Percentiles rank a stretch among this genome's conserved stretches.
Conservation (phyloP, 2,888 invertebrate species). For the Troglohyphantes excavatus region DNA sequence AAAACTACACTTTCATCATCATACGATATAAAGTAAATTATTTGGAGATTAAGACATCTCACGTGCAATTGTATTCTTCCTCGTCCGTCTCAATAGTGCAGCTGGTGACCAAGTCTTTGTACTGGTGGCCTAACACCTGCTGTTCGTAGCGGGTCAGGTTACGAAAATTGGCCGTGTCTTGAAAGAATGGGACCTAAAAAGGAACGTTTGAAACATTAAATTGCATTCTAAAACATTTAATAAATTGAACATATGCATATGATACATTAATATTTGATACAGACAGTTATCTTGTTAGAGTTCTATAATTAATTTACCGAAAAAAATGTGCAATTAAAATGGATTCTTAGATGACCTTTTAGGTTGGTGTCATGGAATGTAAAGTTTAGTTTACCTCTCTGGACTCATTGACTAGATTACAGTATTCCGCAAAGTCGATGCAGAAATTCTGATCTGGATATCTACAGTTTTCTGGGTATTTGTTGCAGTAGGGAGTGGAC, state of each 20-base stretch:
- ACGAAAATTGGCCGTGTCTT: conserved; percentile 19
- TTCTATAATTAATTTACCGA: too few relatives aligned
- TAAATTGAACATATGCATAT: too few relatives aligned
- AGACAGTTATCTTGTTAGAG: too few relatives aligned
- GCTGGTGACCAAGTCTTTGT: conserved; percentile 10
- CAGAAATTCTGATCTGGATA: conserved; percentile 35
- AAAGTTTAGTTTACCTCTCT: conserved; percentile 20
- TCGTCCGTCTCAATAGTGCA: conserved; percentile 67
- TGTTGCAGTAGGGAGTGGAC: conserved; percentile 28
- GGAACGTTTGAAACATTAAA: too few relatives aligned
- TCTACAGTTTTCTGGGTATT: conserved; percentile 49
- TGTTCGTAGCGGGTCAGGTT: conserved; percentile 51
- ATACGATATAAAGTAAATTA: neutral
- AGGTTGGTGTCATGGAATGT: too few relatives aligned
- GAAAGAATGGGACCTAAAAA: conserved; percentile 39
- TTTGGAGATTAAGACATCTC: neutral
- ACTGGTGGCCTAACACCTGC: conserved; percentile 57
- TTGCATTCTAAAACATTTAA: too few relatives aligned
- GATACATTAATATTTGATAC: too few relatives aligned
- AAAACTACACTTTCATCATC: too few relatives aligned
- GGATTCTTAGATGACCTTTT: too few relatives aligned
- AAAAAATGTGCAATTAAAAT: too few relatives aligned
- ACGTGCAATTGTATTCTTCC: conserved; percentile 56
- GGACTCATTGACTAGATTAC: conserved; percentile 23
- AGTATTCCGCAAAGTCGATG: conserved; percentile 41